phyloP scores from a whole-genome alignment of 2,797 vertebrate genomes.

The Gouania willdenowi region DNA sequence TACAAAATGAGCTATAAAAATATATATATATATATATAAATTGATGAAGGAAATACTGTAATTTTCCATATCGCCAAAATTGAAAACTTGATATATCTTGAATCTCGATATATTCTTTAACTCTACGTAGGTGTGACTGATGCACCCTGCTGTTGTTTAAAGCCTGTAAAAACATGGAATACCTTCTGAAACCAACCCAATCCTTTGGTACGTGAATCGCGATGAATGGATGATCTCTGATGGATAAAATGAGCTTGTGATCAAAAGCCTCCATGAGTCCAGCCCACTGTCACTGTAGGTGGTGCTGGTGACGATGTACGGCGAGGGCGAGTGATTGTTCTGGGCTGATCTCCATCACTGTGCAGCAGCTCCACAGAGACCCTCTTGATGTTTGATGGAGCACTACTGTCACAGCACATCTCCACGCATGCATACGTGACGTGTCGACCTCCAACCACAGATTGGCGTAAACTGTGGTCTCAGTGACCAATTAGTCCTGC shows the following conservation, averaged over 20 bases:
- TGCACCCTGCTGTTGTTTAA: too few species aligned
- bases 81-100: too few species aligned
- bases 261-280: constrained; percentile 33
- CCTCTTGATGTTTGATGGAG: constrained; percentile 61
- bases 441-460: constrained; percentile 44
- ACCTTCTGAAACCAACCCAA: too few species aligned
- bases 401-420: constrained; percentile 53
- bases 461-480: constrained; percentile 64
- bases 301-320: constrained; percentile 35
- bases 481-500: constrained; percentile 89
- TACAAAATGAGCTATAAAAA: too few species aligned
- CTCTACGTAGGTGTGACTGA: too few species aligned
- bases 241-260: constrained; percentile 8
- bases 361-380: constrained; percentile 49
- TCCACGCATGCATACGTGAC: constrained; percentile 63
- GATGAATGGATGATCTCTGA: constrained; percentile 9
- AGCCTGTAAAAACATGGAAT: too few species aligned
- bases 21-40: too few species aligned
- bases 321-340: constrained; percentile 46
- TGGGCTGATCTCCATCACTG: constrained; percentile 63
- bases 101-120: too few species aligned
- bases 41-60: too few species aligned
- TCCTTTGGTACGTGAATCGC: constrained; percentile 11
- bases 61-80: too few species aligned
- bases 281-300: constrained; percentile 52